A percentile compares a stretch with the other conserved stretches of the same genome.
These are phyloP conservation scores for Litoditis marina DNA, from an alignment of 2,888 invertebrate species.

Conservation along the genomic window DNA sequence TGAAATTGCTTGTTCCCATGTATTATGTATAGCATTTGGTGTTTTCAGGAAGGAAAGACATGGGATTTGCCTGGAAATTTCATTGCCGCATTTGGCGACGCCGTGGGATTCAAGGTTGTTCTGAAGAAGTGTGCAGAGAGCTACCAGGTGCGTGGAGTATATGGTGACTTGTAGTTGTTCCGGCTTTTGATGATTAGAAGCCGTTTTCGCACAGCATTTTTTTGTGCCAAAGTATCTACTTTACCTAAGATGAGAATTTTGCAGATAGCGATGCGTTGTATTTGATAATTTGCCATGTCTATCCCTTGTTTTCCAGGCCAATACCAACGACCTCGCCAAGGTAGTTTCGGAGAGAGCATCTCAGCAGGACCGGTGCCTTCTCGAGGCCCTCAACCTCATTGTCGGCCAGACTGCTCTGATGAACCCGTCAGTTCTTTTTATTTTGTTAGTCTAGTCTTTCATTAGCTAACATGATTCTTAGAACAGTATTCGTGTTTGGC, in stretches of 20 bases:
- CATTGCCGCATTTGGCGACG: neutral
- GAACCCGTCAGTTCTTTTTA: slow-evolving; percentile 7
- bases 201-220: too few relatives aligned
- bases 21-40: too few relatives aligned
- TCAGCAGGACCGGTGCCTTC: neutral
- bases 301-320: slow-evolving; percentile 5
- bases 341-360: neutral
- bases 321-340: slow-evolving; percentile 7
- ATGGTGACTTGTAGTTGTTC: too few relatives aligned
- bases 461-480: neutral
- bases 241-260: too few relatives aligned
- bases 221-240: neutral
- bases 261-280: too few relatives aligned
- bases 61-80: neutral
- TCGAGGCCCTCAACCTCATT: slow-evolving; percentile 16
- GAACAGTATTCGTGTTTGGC: too few relatives aligned
- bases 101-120: slow-evolving; percentile 1
- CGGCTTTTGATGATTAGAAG: too few relatives aligned
- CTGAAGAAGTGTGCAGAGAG: slow-evolving; percentile 7
- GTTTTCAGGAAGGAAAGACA: too few relatives aligned
- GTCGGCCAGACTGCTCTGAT: slow-evolving; percentile 9
- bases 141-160: slow-evolving; percentile 5
- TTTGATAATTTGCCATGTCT: too few relatives aligned
- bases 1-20: too few relatives aligned
- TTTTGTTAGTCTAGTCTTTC: too few relatives aligned